A percentile compares a stretch with the other conserved stretches of the same genome.
Conservation (phyloP, 1,140 invertebrate genomes). For the Musca domestica region DNA sequence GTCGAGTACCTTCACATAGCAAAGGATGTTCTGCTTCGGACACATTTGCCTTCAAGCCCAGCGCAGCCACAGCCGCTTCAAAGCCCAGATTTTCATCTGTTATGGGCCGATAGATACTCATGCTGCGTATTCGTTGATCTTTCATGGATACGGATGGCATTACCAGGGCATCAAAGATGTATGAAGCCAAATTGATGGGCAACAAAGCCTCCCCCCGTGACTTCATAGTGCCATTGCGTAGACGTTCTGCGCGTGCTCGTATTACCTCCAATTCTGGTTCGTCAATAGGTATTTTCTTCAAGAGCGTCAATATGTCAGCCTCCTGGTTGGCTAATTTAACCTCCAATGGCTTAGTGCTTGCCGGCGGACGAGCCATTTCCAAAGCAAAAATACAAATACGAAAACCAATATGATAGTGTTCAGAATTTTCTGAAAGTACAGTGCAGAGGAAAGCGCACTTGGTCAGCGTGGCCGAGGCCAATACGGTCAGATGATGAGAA, state of each 20-base stretch:
- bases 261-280: constrained; percentile 78
- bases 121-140: constrained; percentile 57
- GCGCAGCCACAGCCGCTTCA: constrained; percentile 90
- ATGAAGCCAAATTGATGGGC: constrained; percentile 89
- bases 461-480: constrained; percentile 86
- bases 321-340: constrained; percentile 93
- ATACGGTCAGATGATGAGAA: constrained; percentile 80
- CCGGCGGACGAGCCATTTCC: constrained; percentile 92
- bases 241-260: constrained; percentile 78
- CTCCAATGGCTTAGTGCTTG: constrained; percentile 93
- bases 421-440: constrained; percentile 87
- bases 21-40: constrained; percentile 97
- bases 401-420: constrained; percentile 91
- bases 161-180: constrained; percentile 92
- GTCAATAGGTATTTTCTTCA: constrained; percentile 89
- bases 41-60: constrained; percentile 94
- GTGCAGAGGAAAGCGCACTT: constrained; percentile 94
- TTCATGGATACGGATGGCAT: constrained; percentile 60
- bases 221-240: constrained; percentile 81
- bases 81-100: constrained; percentile 89
- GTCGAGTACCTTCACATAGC: constrained; percentile 90
- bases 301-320: constrained; percentile 81
- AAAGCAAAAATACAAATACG: constrained; percentile 90
- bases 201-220: constrained; percentile 87
- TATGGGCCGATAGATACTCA: constrained; percentile 39